Percentiles rank a stretch among this genome's conserved stretches.
phyloP scores from a whole-genome alignment of 2,888 invertebrate species.

The Hypercompe scribonia region DNA sequence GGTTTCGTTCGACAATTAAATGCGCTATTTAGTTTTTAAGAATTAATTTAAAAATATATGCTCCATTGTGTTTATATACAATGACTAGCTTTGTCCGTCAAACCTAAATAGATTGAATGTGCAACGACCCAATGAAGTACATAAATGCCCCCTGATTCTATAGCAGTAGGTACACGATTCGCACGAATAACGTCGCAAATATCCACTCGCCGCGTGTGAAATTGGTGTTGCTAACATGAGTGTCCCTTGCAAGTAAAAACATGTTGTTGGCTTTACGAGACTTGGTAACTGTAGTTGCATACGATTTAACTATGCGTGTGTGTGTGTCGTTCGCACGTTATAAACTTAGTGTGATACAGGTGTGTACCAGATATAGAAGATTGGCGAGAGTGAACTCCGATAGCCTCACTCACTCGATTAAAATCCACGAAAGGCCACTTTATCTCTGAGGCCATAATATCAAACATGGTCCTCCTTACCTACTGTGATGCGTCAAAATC shows the following conservation, averaged over 20 bases:
- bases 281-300: background rate
- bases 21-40: too few species aligned
- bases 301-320: background rate
- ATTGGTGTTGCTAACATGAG: background rate
- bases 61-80: background rate
- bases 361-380: too few species aligned
- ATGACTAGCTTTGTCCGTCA: background rate
- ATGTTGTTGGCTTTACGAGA: background rate
- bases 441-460: too few species aligned
- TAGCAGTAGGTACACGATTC: background rate
- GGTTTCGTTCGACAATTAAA: too few species aligned
- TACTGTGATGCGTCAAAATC: too few species aligned
- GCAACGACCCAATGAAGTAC: background rate
- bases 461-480: too few species aligned
- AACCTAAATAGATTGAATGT: background rate
- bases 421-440: too few species aligned
- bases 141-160: too few species aligned
- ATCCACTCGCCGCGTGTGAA: background rate
- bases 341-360: background rate
- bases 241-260: slow-evolving; percentile 1
- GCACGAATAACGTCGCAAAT: background rate
- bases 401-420: too few species aligned
- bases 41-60: too few species aligned
- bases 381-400: too few species aligned
- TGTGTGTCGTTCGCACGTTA: background rate